Base-by-base conservation (phyloP, 2,113 vertebrate species). In the Cyanoliseus patagonus region DNA sequence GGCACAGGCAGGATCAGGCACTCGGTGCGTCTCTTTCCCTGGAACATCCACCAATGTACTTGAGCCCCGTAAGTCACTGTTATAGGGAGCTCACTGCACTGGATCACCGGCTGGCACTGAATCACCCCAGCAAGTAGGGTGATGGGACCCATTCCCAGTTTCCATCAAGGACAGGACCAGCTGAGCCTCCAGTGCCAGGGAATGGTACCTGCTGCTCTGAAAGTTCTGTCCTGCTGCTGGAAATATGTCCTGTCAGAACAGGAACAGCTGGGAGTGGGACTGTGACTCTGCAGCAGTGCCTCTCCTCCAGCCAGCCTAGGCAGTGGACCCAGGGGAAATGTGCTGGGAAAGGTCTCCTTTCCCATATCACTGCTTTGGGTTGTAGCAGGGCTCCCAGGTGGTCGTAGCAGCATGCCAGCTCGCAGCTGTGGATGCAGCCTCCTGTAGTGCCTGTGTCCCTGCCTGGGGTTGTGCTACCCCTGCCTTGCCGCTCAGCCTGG, bases 401-500 rank as follows among this genome's bases (percentile, higher is more conserved):
- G 20, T 52, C 24, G 57, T 35, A 39, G 24, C 53, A 51, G 53
- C 0, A 0, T 4, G 9, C 39, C 4, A 2, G 23, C 46, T 87
- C 3, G 0, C 37, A 22, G 3, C 0, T 28, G 37, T 0, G 1
- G 39, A 51, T 3, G 1, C n/a, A 75, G 46, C 51, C 42, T 70
- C 51, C 51, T 0, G 0, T 31, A 0, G 2, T 46, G 31, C 37
- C 69, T 1, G 0, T 47, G 39, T n/a, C 35, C 28, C n/a, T 1
- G 1, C 4, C 6, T 41, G 39, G 2, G 57, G 23, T 59, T 74
- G 44, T 17, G 37, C 53, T 52, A 8, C 17, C 14, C 20, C n/a
- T n/a, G n/a, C n/a, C n/a, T n/a, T n/a, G n/a, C n/a, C n/a, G n/a
- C 22, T 53, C 3, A 1, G 35, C 28, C 46, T 39, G 68, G 51